Conservation (phyloP, 2,888 invertebrate genomes). For the Lithophane leautieri region DNA sequence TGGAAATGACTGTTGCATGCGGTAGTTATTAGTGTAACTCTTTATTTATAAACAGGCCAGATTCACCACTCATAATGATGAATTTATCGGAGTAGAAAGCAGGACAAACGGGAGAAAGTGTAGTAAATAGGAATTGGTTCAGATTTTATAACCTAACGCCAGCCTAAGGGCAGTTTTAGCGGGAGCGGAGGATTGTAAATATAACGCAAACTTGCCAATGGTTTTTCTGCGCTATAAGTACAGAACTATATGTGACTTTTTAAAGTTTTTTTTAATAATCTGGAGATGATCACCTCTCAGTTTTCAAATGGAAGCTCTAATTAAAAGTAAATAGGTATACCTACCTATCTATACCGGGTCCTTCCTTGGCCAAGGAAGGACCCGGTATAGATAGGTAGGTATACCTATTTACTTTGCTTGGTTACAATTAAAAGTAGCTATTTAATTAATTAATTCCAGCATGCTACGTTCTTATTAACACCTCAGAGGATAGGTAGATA, state of each 20-base stretch:
- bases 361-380: too few relatives aligned
- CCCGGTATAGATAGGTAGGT: too few relatives aligned
- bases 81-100: conserved; percentile 29
- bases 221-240: neutral
- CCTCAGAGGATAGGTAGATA: neutral
- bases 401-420: too few relatives aligned
- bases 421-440: neutral
- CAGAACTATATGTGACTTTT: neutral
- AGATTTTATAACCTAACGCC: conserved; percentile 19
- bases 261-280: neutral
- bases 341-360: neutral
- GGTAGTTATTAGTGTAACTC: conserved; percentile 21
- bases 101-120: conserved; percentile 30
- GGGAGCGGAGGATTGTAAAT: neutral
- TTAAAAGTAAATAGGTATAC: neutral
- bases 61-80: conserved; percentile 1
- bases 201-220: neutral
- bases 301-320: neutral
- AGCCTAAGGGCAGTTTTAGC: neutral
- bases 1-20: conserved; percentile 40
- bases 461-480: neutral
- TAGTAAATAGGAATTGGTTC: conserved; percentile 1
- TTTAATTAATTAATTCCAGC: neutral
- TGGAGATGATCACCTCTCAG: neutral
- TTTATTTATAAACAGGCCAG: conserved; percentile 9